Evolutionary conservation across 2,888 invertebrate species (phyloP).

Genomic region (Crocallis elinguaria): DNA sequence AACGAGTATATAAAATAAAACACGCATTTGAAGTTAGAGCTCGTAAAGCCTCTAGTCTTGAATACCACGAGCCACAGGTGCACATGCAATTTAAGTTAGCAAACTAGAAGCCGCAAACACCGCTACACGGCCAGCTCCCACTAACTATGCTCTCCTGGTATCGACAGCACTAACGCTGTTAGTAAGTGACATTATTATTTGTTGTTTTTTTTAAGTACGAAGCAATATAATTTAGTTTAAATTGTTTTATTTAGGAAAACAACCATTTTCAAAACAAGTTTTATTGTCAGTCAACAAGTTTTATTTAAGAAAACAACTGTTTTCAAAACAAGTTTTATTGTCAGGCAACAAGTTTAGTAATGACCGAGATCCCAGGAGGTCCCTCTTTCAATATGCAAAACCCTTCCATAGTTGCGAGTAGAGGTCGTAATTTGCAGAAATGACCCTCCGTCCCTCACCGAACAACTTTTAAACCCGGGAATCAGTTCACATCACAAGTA

Average conservation of each 20-base stretch:
- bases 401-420: slow-evolving; percentile 1
- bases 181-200: slow-evolving; percentile 20
- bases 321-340: background rate
- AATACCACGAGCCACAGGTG: slow-evolving; percentile 7
- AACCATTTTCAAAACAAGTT: slow-evolving; percentile 1
- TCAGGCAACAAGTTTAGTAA: slow-evolving; percentile 5
- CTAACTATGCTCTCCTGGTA: slow-evolving; percentile 35
- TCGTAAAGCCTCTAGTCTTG: background rate
- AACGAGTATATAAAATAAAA: no score
- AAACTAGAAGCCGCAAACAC: slow-evolving; percentile 17
- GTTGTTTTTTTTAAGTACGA: background rate
- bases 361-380: slow-evolving; percentile 1
- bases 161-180: slow-evolving; percentile 30
- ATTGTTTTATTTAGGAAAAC: background rate
- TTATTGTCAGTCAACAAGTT: background rate
- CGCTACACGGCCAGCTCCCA: slow-evolving; percentile 13
- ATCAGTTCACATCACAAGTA: slow-evolving; percentile 27
- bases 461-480: slow-evolving; percentile 24
- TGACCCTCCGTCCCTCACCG: slow-evolving; percentile 16
- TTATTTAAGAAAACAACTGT: slow-evolving; percentile 11
- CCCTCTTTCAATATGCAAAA: slow-evolving; percentile 18
- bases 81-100: slow-evolving; percentile 27
- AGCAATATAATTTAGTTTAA: background rate
- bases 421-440: slow-evolving; percentile 18
- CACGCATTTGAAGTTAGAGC: background rate